These are phyloP conservation scores for Abramis brama DNA, from an alignment of 2,113 vertebrate species.

Conservation along the genomic window DNA sequence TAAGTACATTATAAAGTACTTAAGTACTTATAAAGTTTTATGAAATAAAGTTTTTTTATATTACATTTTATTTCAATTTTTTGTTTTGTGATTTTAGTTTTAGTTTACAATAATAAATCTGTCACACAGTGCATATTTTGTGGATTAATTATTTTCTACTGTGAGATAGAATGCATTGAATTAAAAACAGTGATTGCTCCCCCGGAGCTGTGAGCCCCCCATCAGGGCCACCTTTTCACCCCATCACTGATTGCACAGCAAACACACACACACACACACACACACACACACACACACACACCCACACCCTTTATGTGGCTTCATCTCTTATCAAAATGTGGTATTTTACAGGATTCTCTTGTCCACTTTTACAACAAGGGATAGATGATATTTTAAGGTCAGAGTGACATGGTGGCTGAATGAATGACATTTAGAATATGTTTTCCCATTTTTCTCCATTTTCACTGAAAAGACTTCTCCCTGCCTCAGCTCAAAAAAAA, in stretches of 20 bases:
- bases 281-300: conserved; percentile 7
- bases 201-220: background rate
- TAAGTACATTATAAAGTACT: too few relatives aligned
- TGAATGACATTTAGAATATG: conserved; percentile 83
- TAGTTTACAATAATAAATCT: background rate
- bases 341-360: conserved; percentile 73
- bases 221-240: conserved; percentile 14
- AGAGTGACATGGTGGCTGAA: conserved; percentile 74
- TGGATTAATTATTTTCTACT: background rate
- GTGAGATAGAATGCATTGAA: background rate
- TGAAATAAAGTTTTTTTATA: too few relatives aligned
- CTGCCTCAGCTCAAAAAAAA: conserved; percentile 56
- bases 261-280: background rate
- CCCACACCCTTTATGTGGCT: conserved; percentile 52
- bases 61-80: background rate
- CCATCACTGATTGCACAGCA: background rate
- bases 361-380: conserved; percentile 72
- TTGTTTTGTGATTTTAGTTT: background rate
- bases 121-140: background rate
- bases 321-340: conserved; percentile 75
- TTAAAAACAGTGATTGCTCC: background rate
- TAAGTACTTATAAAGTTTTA: too few relatives aligned
- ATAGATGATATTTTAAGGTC: conserved; percentile 78
- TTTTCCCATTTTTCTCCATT: conserved; percentile 75
- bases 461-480: conserved; percentile 68